Evolutionary conservation across 2,888 invertebrate genomes (phyloP).

Genomic region (Alentia gelatinosa): DNA sequence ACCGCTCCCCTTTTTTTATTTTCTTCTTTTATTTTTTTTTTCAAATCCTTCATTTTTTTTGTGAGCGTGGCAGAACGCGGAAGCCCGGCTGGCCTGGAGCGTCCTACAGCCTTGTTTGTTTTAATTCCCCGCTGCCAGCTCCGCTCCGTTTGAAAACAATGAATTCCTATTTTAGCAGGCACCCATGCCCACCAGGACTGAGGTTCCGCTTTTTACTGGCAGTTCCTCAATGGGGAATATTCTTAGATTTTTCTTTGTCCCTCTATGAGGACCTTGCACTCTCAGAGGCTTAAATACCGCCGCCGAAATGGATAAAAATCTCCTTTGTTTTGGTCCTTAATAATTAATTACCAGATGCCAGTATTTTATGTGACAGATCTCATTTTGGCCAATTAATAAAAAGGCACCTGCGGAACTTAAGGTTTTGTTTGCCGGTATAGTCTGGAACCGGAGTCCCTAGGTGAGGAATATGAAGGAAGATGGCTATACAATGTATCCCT

Average conservation of each 20-base stretch:
- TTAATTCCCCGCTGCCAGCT: not conserved
- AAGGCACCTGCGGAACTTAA: too few species aligned
- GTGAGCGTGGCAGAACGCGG: not conserved
- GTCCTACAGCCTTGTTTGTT: not conserved
- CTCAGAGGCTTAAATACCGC: not conserved
- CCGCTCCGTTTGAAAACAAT: conserved; percentile 15
- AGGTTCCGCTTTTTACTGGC: not conserved
- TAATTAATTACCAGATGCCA: not conserved
- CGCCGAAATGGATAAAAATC: not conserved
- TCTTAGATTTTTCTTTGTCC: conserved; percentile 22
- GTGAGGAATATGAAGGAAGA: too few species aligned
- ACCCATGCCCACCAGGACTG: not conserved
- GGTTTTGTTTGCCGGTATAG: too few species aligned
- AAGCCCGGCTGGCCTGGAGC: not conserved
- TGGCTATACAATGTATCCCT: too few species aligned
- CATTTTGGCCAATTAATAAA: conserved; percentile 2
- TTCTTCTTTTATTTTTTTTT: not conserved
- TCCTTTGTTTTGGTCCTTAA: not conserved
- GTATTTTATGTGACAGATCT: not conserved
- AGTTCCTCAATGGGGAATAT: not conserved
- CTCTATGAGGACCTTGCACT: not conserved
- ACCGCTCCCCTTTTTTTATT: not conserved
- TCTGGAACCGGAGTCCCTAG: too few species aligned
- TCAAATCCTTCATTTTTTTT: not conserved
- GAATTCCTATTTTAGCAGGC: conserved; percentile 6